Base-by-base conservation (phyloP, 2,797 vertebrate species). In the Phaenicophaeus curvirostris region DNA sequence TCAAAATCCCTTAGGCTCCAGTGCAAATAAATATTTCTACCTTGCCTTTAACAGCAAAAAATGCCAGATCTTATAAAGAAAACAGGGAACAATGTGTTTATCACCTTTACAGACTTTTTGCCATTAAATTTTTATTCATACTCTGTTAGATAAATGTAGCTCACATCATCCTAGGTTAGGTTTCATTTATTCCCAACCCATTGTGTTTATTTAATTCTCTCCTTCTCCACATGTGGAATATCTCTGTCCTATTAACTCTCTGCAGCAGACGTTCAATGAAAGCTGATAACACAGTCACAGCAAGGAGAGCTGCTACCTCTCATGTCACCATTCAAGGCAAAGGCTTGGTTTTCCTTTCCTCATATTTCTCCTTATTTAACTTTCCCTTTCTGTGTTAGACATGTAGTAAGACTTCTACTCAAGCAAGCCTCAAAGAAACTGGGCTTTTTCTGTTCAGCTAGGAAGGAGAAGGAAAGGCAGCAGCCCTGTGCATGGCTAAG, bases 221-320 rank as follows among this genome's bases (percentile, higher is more conserved):
- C 8, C 13, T 54, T 89, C 84, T 62, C 87, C 76, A 79, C 83
- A 44, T 51, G 85, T 91, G 87, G 91, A 82, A 67, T 75, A 41
- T 53, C 73, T 88, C 67, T 9, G 1, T 48, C 80, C 76, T 0
- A 1, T 30, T 44, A 13, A 72, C 50, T 59, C 59, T 35, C 61
- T 1, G 66, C 87, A 90, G 93, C 95, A 95, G 95, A 84, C 96
- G 96, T 75, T 91, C 77, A 2, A 80, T 67, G 91, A 87, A 95
- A 95, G 78, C 50, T 35, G 87, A 94, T 85, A 42, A 81, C 24
- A 11, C 23, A 9, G 62, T 6, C 1, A 1, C 50, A 66, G 78
- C 15, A 18, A 67, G 79, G 57, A 33, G 6, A 23, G 51, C 35
- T 58, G 17, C 90, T 62, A 6, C 74, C 55, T 80, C 57, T 13